A percentile compares a stretch with the other conserved stretches of the same genome.
Evolutionary conservation across 2,113 vertebrate species (phyloP).

Genomic region (Paracanthobrama guichenoti): DNA sequence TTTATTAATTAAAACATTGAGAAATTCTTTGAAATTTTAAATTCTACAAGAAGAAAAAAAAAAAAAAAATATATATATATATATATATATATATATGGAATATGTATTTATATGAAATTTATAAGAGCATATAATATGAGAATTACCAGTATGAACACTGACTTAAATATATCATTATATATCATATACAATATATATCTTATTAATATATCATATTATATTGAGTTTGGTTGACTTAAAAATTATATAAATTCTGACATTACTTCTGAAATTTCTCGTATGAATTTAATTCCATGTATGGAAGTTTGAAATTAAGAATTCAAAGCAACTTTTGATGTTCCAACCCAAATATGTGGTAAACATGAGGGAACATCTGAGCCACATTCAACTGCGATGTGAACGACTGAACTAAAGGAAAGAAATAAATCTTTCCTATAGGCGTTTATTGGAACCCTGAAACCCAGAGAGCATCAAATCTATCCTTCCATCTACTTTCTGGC

Average conservation of each 20-base stretch:
- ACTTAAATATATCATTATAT: background rate
- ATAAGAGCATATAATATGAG: too few relatives aligned
- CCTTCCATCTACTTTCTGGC: slow-evolving; percentile 14
- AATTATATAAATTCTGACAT: background rate
- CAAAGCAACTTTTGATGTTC: background rate
- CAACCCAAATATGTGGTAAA: background rate
- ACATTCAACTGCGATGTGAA: background rate
- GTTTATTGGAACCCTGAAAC: background rate
- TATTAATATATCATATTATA: background rate
- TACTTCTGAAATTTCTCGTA: too few relatives aligned
- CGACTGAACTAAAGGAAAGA: background rate
- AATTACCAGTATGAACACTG: too few relatives aligned
- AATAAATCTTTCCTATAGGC: background rate
- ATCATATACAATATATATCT: too few relatives aligned
- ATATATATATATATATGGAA: too few relatives aligned
- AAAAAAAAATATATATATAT: too few relatives aligned
- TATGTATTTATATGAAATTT: too few relatives aligned
- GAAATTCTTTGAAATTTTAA: too few relatives aligned
- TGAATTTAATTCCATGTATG: background rate
- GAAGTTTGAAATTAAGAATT: background rate
- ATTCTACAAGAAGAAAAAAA: too few relatives aligned
- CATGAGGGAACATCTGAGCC: background rate
- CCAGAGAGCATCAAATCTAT: background rate
- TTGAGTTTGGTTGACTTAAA: background rate
- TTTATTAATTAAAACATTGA: too few relatives aligned